Evolutionary conservation across 35 echinoderm and acorn worm genomes (phyloP).

Genomic region (Acanthaster planci): DNA sequence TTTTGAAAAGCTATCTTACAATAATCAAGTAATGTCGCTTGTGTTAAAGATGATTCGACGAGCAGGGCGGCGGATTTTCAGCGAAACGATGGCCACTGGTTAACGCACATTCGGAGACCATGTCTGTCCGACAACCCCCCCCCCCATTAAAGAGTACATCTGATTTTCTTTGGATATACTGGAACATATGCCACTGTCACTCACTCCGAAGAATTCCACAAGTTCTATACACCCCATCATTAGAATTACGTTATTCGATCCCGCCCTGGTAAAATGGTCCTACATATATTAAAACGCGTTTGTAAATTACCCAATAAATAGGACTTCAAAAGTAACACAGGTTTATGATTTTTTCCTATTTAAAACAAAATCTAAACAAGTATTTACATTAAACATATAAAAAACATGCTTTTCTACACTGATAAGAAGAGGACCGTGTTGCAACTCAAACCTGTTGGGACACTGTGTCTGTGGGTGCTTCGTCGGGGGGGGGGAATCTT

Average conservation of each 20-base stretch:
- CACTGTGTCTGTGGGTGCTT: background rate
- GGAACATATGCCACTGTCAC: background rate
- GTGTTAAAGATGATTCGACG: background rate
- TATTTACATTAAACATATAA: conserved; percentile 28
- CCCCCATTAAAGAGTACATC: too few species aligned
- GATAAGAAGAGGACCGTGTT: background rate
- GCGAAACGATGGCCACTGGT: background rate
- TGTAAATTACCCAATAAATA: conserved; percentile 30
- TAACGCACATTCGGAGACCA: too few species aligned
- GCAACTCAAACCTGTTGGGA: background rate
- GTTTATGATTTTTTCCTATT: background rate
- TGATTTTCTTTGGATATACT: background rate
- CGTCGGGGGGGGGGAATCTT: background rate
- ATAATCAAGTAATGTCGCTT: conserved; percentile 11
- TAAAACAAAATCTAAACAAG: background rate
- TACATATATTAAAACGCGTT: background rate
- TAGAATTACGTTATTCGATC: background rate
- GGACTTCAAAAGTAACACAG: conserved; percentile 9
- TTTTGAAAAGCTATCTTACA: conserved; percentile 12
- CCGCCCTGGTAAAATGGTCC: background rate
- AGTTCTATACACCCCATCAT: too few species aligned
- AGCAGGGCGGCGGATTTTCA: background rate
- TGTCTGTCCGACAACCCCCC: too few species aligned
- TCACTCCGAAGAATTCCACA: background rate
- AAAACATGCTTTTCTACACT: conserved; percentile 11